Conservation (phyloP, 53 echinoderm and acorn worm species). For the Echinometra lucunter region DNA sequence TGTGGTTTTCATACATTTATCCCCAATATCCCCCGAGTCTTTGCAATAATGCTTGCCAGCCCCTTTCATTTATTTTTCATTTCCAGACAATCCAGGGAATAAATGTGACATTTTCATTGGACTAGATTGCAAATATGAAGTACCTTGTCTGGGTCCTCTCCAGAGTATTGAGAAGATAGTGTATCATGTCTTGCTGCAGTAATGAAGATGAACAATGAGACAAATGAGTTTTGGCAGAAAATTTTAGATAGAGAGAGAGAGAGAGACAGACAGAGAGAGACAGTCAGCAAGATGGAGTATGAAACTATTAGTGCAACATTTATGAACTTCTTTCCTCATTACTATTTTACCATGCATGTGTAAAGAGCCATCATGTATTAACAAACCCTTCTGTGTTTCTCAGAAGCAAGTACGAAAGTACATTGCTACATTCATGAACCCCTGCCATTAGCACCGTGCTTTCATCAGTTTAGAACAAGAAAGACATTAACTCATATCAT, state of each 20-base stretch:
- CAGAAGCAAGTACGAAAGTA: no score
- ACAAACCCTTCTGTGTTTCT: no score
- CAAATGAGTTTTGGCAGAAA: background rate
- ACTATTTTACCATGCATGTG: no score
- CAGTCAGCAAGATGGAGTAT: background rate
- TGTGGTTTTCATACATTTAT: background rate
- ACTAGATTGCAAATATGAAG: background rate
- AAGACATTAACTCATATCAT: no score
- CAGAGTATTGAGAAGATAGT: background rate
- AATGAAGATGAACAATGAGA: conserved; percentile 38
- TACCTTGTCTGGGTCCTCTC: background rate
- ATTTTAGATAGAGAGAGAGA: background rate
- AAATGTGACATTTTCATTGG: background rate
- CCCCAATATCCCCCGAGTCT: background rate
- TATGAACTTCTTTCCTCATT: no score
- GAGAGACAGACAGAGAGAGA: background rate
- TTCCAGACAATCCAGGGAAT: background rate
- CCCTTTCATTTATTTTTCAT: conserved; percentile 25
- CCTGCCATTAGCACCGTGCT: no score
- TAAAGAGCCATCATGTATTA: no score
- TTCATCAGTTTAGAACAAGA: no score
- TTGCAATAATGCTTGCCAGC: background rate
- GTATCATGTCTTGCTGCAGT: background rate
- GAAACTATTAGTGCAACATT: no score
- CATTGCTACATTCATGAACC: no score